Evolutionary conservation across 2,113 vertebrate genomes (phyloP).

Genomic region (Anhinga rufa): DNA sequence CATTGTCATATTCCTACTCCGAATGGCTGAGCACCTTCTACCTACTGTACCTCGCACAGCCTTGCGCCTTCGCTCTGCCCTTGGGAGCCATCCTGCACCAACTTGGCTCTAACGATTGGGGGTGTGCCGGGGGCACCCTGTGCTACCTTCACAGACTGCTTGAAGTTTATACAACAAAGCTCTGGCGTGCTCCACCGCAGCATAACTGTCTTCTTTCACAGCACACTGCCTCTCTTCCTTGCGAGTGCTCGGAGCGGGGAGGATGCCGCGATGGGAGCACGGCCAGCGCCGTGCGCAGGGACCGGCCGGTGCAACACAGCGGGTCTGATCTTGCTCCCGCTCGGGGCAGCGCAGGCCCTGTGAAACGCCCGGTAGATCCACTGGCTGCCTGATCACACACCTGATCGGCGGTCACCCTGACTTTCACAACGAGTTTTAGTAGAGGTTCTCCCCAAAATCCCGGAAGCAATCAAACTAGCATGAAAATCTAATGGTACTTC

Average conservation of each 20-base stretch:
- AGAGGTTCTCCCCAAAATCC: neutral
- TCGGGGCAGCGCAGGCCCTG: too few relatives aligned
- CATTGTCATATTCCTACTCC: neutral
- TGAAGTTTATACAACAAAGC: neutral
- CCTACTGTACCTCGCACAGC: neutral
- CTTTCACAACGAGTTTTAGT: neutral
- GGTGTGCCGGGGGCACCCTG: neutral
- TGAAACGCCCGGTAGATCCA: neutral
- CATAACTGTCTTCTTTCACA: neutral
- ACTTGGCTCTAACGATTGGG: neutral
- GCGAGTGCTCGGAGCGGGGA: neutral
- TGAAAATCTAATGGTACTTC: neutral
- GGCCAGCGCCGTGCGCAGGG: neutral
- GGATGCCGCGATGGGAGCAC: neutral
- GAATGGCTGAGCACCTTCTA: conserved; percentile 5
- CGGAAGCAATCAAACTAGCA: neutral
- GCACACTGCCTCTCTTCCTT: neutral
- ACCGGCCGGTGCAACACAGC: neutral
- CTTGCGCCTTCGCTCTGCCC: neutral
- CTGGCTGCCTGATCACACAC: neutral
- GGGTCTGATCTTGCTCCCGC: neutral
- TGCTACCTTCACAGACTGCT: neutral
- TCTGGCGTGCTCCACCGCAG: neutral
- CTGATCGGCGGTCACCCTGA: neutral
- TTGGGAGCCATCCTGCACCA: neutral